phyloP scores from a whole-genome alignment of 2,797 vertebrate genomes.

The Acomys russatus region DNA sequence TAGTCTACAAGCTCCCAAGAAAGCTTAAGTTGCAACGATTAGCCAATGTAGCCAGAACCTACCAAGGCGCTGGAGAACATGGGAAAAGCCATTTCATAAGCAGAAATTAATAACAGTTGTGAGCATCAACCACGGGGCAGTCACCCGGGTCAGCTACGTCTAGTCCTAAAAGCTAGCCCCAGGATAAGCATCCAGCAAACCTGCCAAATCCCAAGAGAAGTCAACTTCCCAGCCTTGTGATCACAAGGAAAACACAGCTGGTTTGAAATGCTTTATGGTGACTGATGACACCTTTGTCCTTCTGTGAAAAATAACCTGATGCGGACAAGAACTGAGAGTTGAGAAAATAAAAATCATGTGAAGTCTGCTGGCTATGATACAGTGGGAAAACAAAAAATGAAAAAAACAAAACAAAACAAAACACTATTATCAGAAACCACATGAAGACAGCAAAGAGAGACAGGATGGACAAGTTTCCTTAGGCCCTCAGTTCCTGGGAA shows the following conservation, averaged over 20 bases:
- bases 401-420: constrained; percentile 48
- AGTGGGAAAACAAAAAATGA: constrained; percentile 26
- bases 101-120: constrained; percentile 77
- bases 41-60: constrained; percentile 27
- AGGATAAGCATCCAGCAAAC: constrained; percentile 76
- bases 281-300: constrained; percentile 82
- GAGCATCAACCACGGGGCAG: constrained; percentile 66
- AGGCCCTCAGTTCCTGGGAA: constrained; percentile 37
- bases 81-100: constrained; percentile 70
- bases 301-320: constrained; percentile 81
- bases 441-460: constrained; percentile 37
- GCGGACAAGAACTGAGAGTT: constrained; percentile 71
- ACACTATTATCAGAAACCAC: constrained; percentile 40
- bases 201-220: constrained; percentile 81
- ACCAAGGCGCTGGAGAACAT: constrained; percentile 58
- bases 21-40: constrained; percentile 58
- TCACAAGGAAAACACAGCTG: constrained; percentile 80
- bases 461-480: constrained; percentile 22
- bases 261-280: constrained; percentile 80
- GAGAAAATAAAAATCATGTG: constrained; percentile 76
- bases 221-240: constrained; percentile 56
- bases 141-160: constrained; percentile 59
- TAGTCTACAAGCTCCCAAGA: constrained; percentile 69
- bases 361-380: constrained; percentile 48
- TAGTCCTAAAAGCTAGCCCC: constrained; percentile 74